Evolutionary conservation across 2,113 vertebrate species (phyloP), one percentile per base, ranked within the genome.

Genomic region (Cygnus atratus): DNA sequence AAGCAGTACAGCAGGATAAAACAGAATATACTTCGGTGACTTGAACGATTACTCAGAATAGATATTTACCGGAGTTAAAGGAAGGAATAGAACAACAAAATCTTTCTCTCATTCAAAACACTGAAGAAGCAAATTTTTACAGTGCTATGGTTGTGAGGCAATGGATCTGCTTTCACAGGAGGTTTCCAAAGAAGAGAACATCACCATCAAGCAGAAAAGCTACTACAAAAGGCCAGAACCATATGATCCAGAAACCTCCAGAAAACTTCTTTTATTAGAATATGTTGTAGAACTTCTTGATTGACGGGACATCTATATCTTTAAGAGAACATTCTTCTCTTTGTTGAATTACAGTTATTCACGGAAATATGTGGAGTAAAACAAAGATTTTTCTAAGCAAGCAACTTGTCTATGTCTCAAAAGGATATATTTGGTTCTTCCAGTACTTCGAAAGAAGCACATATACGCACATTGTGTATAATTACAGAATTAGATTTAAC

Each of bases 81-180:
- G 41, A 82, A 87, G 43, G 35, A 84, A 65, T 1, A 74, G 31
- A 59, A 8, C 13, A 91, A 46, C 4, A 39, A 13, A 83, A 59
- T 20, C 13, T 1, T 41, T 46, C 24, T 71, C 59, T 33, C 16
- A 11, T 59, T 59, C 22, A 52, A 35, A 85, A 72, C 9, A 68
- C 5, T 4, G 7, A 21, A 46, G 16, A 74, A 85, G 11, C 7
- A 14, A 67, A 20, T 50, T 74, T 84, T 66, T 63, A 67, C 10
- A 71, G 13, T 0, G 1, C 1, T 46, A 28, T 87, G 5, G 4
- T n/a, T 75, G 13, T 59, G 61, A 39, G 6, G 25, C 28, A 63
- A 39, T 39, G 19, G 41, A 76, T 76, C 58, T 63, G 12, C 63
- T 81, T 87, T 71, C 43, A 37, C 22, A 8, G 8, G 10, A 87